Evolutionary conservation across 2,797 vertebrate genomes (phyloP).

Genomic region (Pogonophryne albipinna): DNA sequence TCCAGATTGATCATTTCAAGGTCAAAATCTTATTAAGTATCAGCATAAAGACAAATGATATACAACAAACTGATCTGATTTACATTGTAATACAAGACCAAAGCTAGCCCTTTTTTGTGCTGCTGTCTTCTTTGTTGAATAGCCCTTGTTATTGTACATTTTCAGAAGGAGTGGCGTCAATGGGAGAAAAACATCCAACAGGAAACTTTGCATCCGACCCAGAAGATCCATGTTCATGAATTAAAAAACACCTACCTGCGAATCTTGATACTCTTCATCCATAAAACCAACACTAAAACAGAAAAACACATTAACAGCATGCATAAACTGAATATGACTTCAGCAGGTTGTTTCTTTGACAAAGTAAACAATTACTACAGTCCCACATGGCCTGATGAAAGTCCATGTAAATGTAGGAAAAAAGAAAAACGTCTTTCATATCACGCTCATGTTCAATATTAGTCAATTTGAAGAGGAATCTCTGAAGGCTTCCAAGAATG

Average conservation of each 20-base stretch:
- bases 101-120: no score
- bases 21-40: no score
- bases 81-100: no score
- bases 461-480: neutral
- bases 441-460: conserved; percentile 2
- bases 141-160: no score
- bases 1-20: no score
- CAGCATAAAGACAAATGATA: no score
- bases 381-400: neutral
- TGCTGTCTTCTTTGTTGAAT: no score
- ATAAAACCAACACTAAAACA: neutral
- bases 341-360: neutral
- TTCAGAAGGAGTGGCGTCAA: neutral
- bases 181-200: neutral
- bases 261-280: neutral
- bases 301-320: neutral
- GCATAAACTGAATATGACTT: neutral
- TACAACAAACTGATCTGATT: no score
- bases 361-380: neutral
- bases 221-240: neutral
- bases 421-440: neutral
- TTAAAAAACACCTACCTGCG: neutral
- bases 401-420: neutral
- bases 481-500: neutral
- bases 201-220: neutral